phyloP scores from a whole-genome alignment of 2,888 invertebrate genomes.

The Allygus modestus region DNA sequence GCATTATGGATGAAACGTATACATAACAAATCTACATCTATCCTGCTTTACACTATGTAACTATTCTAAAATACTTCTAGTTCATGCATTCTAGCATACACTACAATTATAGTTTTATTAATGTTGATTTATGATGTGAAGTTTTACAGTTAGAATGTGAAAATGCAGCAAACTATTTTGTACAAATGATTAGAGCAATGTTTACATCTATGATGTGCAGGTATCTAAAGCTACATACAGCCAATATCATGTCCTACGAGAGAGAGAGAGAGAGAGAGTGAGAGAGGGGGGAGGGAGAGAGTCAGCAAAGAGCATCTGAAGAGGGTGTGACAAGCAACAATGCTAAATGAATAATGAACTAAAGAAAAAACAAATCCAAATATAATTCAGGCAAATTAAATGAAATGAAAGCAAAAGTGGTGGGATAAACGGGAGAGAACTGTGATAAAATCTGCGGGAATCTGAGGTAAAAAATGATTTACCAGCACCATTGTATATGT shows the following conservation, averaged over 20 bases:
- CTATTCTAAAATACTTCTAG: background rate
- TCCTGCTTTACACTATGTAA: too few relatives aligned
- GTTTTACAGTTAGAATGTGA: background rate
- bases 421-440: background rate
- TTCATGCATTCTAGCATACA: background rate
- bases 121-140: background rate
- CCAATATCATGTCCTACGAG: background rate
- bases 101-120: background rate
- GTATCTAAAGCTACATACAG: background rate
- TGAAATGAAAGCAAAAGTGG: background rate
- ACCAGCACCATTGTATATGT: conserved; percentile 1
- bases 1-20: too few relatives aligned
- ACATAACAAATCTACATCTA: too few relatives aligned
- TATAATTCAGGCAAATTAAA: background rate
- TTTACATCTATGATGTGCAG: background rate
- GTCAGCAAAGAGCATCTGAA: background rate
- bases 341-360: background rate
- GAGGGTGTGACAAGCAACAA: background rate
- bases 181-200: background rate
- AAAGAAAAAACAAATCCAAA: background rate
- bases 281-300: background rate
- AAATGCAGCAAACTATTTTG: background rate
- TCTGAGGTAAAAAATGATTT: background rate
- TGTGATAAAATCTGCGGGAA: background rate
- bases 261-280: background rate